A percentile compares a stretch with the other conserved stretches of the same genome.
phyloP scores from a whole-genome alignment of 2,888 invertebrate genomes.

The Nomada ruficornis region DNA sequence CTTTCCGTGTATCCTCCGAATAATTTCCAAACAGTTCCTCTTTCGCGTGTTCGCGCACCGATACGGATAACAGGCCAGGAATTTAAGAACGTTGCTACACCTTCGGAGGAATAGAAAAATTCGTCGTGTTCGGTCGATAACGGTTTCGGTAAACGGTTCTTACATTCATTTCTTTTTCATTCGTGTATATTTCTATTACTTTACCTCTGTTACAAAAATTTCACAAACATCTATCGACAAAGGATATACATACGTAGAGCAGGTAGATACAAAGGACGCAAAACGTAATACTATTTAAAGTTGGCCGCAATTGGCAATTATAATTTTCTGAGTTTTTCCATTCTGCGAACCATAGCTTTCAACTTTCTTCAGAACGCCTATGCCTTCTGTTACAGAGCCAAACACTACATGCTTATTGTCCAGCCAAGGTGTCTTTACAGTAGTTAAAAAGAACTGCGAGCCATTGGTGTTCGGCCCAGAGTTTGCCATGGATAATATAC shows the following conservation, averaged over 20 bases:
- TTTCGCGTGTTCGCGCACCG: too few species aligned
- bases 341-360: slow-evolving; percentile 92
- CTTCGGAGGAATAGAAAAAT: too few species aligned
- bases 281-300: slow-evolving; percentile 71
- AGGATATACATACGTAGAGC: neutral
- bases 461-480: slow-evolving; percentile 98
- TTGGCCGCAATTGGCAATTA: slow-evolving; percentile 93
- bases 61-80: too few species aligned
- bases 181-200: neutral
- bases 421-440: slow-evolving; percentile 94
- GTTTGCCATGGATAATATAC: slow-evolving; percentile 99
- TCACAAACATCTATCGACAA: neutral
- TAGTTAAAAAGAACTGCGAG: slow-evolving; percentile 98
- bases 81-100: too few species aligned
- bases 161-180: neutral
- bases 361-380: slow-evolving; percentile 96
- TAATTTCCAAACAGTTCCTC: too few species aligned
- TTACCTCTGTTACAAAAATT: neutral
- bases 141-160: too few species aligned
- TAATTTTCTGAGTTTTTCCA: slow-evolving; percentile 88
- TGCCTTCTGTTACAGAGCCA: slow-evolving; percentile 96
- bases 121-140: too few species aligned
- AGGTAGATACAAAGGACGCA: too few species aligned
- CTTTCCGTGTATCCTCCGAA: too few species aligned
- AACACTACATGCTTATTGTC: slow-evolving; percentile 99